Evolutionary conservation across 2,113 vertebrate genomes (phyloP).

Genomic region (Daubentonia madagascariensis): DNA sequence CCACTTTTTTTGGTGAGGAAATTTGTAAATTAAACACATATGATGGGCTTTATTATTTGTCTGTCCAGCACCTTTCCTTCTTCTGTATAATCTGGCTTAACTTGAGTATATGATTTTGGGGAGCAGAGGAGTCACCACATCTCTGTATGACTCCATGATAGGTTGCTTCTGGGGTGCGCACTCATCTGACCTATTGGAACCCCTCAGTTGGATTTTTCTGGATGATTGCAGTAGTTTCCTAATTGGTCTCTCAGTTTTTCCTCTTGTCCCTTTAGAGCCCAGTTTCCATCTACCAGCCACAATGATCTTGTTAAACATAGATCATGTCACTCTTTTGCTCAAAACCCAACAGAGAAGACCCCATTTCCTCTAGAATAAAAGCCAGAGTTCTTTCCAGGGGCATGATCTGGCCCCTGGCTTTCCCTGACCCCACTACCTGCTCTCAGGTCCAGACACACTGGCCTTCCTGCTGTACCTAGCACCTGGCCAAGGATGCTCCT

Average conservation of each 20-base stretch:
- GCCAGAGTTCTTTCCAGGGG: not conserved
- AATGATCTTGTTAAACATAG: not conserved
- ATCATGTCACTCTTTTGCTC: not conserved
- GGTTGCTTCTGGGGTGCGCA: not conserved
- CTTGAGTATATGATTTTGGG: not conserved
- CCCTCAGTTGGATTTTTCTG: not conserved
- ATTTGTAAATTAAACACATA: not conserved
- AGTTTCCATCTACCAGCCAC: not conserved
- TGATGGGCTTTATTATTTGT: not conserved
- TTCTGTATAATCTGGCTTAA: not conserved
- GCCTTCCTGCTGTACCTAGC: not conserved
- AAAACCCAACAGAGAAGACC: not conserved
- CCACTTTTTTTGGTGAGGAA: not conserved
- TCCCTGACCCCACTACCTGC: not conserved
- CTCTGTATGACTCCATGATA: not conserved
- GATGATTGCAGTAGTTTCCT: not conserved
- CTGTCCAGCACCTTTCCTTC: not conserved
- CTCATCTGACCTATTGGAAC: not conserved
- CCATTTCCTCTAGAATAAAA: not conserved
- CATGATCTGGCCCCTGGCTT: not conserved
- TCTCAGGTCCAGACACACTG: not conserved
- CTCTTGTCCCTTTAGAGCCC: not conserved
- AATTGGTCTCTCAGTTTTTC: not conserved
- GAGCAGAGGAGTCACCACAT: not conserved
- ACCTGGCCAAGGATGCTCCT: not conserved